Conservation (phyloP, 2,888 invertebrate genomes). For the Orthosia gracilis region DNA sequence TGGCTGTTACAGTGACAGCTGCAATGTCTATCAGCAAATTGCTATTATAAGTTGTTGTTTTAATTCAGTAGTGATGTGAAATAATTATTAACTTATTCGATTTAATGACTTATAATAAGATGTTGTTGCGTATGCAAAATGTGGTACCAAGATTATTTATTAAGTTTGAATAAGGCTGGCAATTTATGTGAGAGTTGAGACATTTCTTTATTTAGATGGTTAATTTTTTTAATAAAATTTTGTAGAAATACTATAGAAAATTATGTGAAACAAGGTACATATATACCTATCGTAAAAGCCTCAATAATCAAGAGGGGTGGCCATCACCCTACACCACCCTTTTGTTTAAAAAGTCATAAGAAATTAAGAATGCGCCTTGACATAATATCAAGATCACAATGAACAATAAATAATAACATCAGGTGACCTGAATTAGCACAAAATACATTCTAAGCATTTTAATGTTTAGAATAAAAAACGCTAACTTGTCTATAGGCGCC, state of each 20-base stretch:
- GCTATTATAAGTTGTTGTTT: constrained; percentile 31
- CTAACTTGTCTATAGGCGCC: constrained; percentile 26
- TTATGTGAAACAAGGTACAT: no score
- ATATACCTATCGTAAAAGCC: no score
- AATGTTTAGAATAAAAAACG: constrained; percentile 20
- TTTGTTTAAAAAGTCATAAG: neutral
- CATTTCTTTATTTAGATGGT: neutral
- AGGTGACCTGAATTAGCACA: constrained; percentile 8
- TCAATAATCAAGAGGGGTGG: no score
- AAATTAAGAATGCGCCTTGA: neutral
- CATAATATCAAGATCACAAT: constrained; percentile 20
- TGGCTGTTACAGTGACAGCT: constrained; percentile 74
- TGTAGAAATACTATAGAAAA: no score
- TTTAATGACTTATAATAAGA: constrained; percentile 55
- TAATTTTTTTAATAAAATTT: neutral
- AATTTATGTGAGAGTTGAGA: constrained; percentile 6
- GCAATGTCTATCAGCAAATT: constrained; percentile 58
- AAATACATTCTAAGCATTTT: constrained; percentile 26
- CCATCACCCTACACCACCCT: no score
- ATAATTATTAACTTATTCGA: constrained; percentile 58
- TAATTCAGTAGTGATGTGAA: constrained; percentile 39
- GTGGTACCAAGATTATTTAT: constrained; percentile 12
- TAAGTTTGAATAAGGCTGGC: constrained; percentile 25
- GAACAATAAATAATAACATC: constrained; percentile 5
- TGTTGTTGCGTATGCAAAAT: constrained; percentile 51